These are phyloP conservation scores for Catalaphyllia jardinei DNA, from an alignment of 64 coral and sea anemone genomes.

Conservation along the genomic window DNA sequence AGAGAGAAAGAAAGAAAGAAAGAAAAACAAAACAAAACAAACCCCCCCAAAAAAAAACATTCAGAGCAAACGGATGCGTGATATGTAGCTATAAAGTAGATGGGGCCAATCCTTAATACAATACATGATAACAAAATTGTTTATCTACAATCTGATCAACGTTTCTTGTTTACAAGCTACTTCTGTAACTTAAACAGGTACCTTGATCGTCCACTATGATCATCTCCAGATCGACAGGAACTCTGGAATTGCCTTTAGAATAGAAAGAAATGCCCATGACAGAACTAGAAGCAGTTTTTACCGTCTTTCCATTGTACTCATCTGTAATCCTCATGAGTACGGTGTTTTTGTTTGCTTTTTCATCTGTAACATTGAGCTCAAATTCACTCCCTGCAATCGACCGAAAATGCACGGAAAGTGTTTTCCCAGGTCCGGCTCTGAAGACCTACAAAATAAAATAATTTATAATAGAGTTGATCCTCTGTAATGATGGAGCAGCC, in stretches of 20 bases:
- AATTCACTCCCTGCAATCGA: conserved; percentile 1
- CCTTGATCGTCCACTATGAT: conserved; percentile 1
- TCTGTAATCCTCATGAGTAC: background rate
- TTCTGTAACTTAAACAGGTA: background rate
- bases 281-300: background rate
- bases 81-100: no score
- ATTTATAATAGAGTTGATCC: background rate
- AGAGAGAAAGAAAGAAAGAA: no score
- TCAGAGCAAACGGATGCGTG: no score
- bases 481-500: no score
- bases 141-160: no score
- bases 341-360: background rate
- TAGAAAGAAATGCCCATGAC: background rate
- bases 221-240: background rate
- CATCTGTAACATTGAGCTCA: conserved; percentile 15
- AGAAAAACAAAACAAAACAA: no score
- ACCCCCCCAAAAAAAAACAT: no score
- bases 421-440: background rate
- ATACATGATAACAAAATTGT: no score
- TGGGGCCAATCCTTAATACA: no score
- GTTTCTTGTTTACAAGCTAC: no score
- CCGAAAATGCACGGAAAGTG: conserved; percentile 22
- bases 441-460: background rate
- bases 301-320: background rate
- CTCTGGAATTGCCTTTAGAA: background rate